Percentiles rank a stretch among this genome's conserved stretches.
Conservation (phyloP, 1,140 invertebrate genomes). For the Bombus polaris region DNA sequence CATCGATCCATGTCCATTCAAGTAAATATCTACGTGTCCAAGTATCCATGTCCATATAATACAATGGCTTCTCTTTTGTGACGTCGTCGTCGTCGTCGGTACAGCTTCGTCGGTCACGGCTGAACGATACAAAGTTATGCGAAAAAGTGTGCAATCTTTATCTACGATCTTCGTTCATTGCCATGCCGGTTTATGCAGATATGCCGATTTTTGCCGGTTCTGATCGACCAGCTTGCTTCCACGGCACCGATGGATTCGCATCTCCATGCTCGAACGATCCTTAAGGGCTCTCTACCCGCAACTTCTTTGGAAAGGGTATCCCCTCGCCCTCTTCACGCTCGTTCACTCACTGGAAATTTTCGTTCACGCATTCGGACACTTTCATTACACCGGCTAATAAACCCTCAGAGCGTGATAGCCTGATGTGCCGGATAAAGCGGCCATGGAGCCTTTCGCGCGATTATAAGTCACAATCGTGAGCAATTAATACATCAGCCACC, state of each 20-base stretch:
- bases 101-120: slow-evolving; percentile 35
- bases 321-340: slow-evolving; percentile 1
- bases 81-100: neutral
- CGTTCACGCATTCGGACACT: slow-evolving; percentile 35
- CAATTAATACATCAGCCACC: slow-evolving; percentile 45
- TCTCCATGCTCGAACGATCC: slow-evolving; percentile 16
- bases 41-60: neutral
- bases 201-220: slow-evolving; percentile 39
- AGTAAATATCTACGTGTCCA: slow-evolving; percentile 19
- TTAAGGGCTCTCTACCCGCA: neutral
- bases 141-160: slow-evolving; percentile 33
- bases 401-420: neutral
- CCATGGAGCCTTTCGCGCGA: neutral
- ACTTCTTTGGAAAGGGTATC: slow-evolving; percentile 10
- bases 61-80: neutral
- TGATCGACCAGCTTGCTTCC: slow-evolving; percentile 7
- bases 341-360: slow-evolving; percentile 37
- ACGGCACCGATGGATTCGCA: neutral
- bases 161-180: slow-evolving; percentile 45
- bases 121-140: slow-evolving; percentile 48
- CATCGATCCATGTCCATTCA: slow-evolving; percentile 20
- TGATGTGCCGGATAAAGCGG: slow-evolving; percentile 17
- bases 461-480: slow-evolving; percentile 33
- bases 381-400: slow-evolving; percentile 34
- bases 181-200: slow-evolving; percentile 52